Evolutionary conservation across 2,797 vertebrate species (phyloP), one percentile per base, ranked within the genome.

Genomic region (Forpus xanthops): DNA sequence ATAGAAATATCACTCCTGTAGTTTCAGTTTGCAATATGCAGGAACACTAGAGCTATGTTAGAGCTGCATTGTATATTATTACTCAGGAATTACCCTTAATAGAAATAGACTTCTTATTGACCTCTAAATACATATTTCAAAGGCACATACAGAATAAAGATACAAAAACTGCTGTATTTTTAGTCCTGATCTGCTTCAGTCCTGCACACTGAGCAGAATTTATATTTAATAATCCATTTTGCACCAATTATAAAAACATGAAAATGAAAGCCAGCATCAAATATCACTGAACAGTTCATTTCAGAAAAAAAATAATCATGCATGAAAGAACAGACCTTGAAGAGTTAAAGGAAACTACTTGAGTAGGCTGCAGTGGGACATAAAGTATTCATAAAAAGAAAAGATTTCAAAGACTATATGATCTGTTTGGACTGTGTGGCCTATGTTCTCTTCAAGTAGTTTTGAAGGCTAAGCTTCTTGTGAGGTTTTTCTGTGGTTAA

Each of bases 181-280:
- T 66, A 90, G 68, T 70, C 16, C 30, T 76, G 37, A 70, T 44
- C 88, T 80, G 58, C 66, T 93, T 93, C 75, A 90, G 42, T 62
- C 50, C 12, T 60, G 58, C 33, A 78, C 60, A 60, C n/a, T 31
- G 25, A 85, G 62, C 35, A 78, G 67, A 94, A 92, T 44, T 81
- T 86, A 60, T 39, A 77, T 47, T 85, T 93, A 77, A 79, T 73
- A 90, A 83, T 68, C 62, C 53, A 56, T 95, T 95, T 95, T 93
- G 76, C 75, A 91, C 39, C 70, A 89, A 80, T 93, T 94, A 95
- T 79, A 75, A 88, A 87, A 94, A 91, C 74, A 95, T 53, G 56
- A 93, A 80, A 83, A 91, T 61, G 77, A 79, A 33, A 80, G 8
- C 9, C 8, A 37, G 17, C 39, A 94, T 92, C 65, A 86, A 94